Conservation (phyloP, 2,797 vertebrate species). For the Scyliorhinus canicula region DNA sequence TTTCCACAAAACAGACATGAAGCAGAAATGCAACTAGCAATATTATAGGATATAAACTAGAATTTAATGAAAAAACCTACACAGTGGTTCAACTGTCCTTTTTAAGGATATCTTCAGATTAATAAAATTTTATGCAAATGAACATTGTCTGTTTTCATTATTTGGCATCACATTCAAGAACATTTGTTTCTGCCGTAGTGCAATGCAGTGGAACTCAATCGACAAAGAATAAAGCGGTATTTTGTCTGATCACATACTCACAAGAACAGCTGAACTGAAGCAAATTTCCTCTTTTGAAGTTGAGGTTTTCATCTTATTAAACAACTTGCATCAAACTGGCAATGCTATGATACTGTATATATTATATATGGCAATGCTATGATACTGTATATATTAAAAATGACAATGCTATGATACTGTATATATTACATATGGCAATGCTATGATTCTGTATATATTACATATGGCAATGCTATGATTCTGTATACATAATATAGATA, state of each 20-base stretch:
- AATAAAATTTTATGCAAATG: neutral
- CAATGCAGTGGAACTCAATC: neutral
- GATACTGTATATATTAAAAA: neutral
- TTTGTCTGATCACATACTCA: neutral
- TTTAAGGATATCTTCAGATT: neutral
- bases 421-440: neutral
- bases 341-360: neutral
- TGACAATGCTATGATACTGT: neutral
- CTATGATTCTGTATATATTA: neutral
- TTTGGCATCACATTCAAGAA: neutral
- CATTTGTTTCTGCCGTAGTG: neutral
- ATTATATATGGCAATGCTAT: too few species aligned
- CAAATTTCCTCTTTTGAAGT: neutral
- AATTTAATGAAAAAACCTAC: neutral
- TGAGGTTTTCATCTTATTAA: neutral
- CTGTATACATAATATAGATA: neutral
- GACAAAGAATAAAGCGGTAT: neutral
- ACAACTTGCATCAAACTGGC: neutral
- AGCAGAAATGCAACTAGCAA: neutral
- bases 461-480: neutral
- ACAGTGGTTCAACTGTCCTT: neutral
- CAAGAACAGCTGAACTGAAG: neutral
- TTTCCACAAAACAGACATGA: neutral
- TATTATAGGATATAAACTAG: neutral
- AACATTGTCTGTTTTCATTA: neutral